Percentiles rank a stretch among this genome's conserved stretches.
These are phyloP conservation scores for Schlechtendalia chinensis DNA, from an alignment of 1,140 invertebrate genomes.

Conservation along the genomic window DNA sequence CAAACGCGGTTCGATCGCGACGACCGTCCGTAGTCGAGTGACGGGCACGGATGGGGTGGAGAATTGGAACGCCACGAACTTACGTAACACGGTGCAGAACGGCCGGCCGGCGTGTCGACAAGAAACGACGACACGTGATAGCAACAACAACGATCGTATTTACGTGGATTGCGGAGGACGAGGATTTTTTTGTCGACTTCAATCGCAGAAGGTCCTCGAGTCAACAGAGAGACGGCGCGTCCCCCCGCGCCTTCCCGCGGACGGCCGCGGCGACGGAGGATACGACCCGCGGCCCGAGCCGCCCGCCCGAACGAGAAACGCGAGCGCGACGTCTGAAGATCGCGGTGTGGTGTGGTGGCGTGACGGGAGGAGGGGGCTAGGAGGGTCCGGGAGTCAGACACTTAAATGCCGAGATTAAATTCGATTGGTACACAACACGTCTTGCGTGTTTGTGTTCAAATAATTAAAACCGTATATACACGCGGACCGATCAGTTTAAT, in stretches of 20 bases:
- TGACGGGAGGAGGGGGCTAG: not conserved
- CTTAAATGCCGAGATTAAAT: conserved; percentile 46
- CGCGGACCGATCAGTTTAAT: conserved; percentile 44
- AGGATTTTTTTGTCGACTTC: too few relatives aligned
- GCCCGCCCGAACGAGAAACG: not conserved
- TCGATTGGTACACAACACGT: conserved; percentile 47
- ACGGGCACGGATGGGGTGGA: too few relatives aligned
- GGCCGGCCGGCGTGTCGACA: too few relatives aligned
- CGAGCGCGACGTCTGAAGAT: not conserved
- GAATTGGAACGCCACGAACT: too few relatives aligned
- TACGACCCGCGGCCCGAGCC: too few relatives aligned
- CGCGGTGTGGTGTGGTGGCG: too few relatives aligned
- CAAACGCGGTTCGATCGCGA: too few relatives aligned
- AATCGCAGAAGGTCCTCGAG: too few relatives aligned
- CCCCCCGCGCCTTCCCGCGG: not conserved
- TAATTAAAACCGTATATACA: conserved; percentile 43
- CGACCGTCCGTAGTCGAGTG: too few relatives aligned
- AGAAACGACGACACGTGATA: not conserved
- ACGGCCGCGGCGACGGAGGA: not conserved
- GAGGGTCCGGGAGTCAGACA: conserved; percentile 4
- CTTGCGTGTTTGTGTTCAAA: conserved; percentile 43
- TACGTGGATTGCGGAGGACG: too few relatives aligned
- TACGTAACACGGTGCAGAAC: too few relatives aligned
- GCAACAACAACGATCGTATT: not conserved
- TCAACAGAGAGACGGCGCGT: too few relatives aligned